Evolutionary conservation across 2,113 vertebrate species (phyloP).

Genomic region (Malurus melanocephalus): DNA sequence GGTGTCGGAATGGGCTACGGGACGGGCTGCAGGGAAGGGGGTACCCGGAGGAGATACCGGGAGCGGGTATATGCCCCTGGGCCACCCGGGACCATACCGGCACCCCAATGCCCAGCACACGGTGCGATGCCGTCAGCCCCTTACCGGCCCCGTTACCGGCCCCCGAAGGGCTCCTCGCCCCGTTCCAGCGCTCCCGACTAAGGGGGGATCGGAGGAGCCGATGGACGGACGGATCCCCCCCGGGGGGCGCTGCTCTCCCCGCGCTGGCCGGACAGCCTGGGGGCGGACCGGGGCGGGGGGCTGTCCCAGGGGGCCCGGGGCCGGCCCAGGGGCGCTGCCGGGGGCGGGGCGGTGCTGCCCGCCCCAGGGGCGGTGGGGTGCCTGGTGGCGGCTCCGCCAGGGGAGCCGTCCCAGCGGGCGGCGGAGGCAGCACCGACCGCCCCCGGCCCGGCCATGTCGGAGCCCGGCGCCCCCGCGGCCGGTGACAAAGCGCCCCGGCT

Average conservation of each 20-base stretch:
- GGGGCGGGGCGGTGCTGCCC: neutral
- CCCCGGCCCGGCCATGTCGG: slow-evolving; percentile 48
- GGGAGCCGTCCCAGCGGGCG: neutral
- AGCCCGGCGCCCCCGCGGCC: slow-evolving; percentile 30
- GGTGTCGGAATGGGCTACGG: no score
- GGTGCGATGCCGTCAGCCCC: neutral
- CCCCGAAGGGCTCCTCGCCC: neutral
- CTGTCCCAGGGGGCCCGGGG: neutral
- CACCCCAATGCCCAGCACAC: neutral
- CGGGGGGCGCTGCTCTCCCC: neutral
- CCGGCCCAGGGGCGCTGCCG: neutral
- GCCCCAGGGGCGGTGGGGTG: neutral
- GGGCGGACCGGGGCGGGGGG: neutral
- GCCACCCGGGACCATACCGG: neutral
- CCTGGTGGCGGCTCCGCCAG: neutral
- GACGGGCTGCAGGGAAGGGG: no score
- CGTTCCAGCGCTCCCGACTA: neutral
- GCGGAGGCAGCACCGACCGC: neutral
- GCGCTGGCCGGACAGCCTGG: neutral
- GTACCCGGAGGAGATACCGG: neutral
- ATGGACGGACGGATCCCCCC: neutral
- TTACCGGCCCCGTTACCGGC: neutral
- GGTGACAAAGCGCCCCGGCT: slow-evolving; percentile 62
- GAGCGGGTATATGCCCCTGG: no score
- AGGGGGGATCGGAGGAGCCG: neutral